A percentile compares a stretch with the other conserved stretches of the same genome.
Evolutionary conservation across 2,888 invertebrate species (phyloP).

Genomic region (Clivina fossor): DNA sequence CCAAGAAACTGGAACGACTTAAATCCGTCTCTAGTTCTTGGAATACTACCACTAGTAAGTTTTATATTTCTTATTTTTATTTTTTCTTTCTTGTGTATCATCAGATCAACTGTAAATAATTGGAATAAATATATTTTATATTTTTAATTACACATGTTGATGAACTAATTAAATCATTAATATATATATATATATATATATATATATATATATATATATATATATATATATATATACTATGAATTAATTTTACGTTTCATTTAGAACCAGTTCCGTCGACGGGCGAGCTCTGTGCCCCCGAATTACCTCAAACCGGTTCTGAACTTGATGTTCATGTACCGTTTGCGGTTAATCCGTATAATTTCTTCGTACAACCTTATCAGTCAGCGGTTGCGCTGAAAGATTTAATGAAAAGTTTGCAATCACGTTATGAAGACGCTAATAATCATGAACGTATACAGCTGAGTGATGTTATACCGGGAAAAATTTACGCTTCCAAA

Average conservation of each 20-base stretch:
- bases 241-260: constrained; percentile 27
- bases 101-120: no score
- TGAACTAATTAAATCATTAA: not conserved
- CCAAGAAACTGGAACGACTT: constrained; percentile 17
- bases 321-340: constrained; percentile 73
- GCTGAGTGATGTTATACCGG: constrained; percentile 51
- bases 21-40: not conserved
- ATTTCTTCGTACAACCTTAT: constrained; percentile 67
- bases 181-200: not conserved
- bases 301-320: constrained; percentile 54
- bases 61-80: not conserved
- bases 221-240: not conserved
- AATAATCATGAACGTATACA: constrained; percentile 54
- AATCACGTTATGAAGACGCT: constrained; percentile 60
- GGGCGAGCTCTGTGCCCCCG: constrained; percentile 51
- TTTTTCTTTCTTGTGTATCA: no score
- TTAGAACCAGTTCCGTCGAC: constrained; percentile 46
- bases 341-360: constrained; percentile 75
- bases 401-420: constrained; percentile 67
- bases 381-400: constrained; percentile 54
- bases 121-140: no score
- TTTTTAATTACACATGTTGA: not conserved
- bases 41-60: constrained; percentile 11
- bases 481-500: constrained; percentile 69
- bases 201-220: not conserved